Base-by-base conservation (phyloP, 2,797 vertebrate genomes). In the Fundulus diaphanus region DNA sequence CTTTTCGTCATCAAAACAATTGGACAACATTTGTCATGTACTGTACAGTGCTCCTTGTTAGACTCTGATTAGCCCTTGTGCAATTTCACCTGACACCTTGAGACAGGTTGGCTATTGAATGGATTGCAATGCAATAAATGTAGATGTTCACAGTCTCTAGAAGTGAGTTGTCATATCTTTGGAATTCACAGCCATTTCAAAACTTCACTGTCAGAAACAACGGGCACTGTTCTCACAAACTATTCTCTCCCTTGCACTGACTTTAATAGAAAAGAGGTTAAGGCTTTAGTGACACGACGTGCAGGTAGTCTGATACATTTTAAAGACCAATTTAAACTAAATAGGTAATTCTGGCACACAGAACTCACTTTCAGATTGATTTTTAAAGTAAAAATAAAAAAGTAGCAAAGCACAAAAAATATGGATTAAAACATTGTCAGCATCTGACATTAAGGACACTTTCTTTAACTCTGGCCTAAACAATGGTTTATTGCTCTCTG, bases 241-340 rank as follows among this genome's bases (percentile, higher is more conserved):
- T 37, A 24, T 65, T 63, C 20, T 20, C 61, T 7, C 22, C 11
- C 37, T 63, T 35, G 20, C 22, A 40, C 61, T 40, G 35, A 65
- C 61, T 65, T 40, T 40, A 65, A 65, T 65, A 65, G 13, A 33
- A 65, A 5, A 40, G 35, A 65, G 61, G 20, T 65, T 35, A 65
- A 65, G 59, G 35, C 31, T 61, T 33, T 61, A 8, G 57, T 22
- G 31, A 61, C 57, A 61, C 20, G 18, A 33, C 33, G 18, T 24
- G 31, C 31, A 24, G 11, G 35, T 33, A 40, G n/a, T 65, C 61
- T 37, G 61, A 24, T 40, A 37, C 33, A 65, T 37, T 65, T 40
- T 40, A 40, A 65, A 13, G 33, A 65, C 35, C 9, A 24, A 37
- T 65, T 65, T 65, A 37, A 65, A 37, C 20, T 37, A 65, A 65